These are phyloP conservation scores for Hypotaenidia philippensis DNA, from an alignment of 2,797 vertebrate genomes.

Conservation along the genomic window DNA sequence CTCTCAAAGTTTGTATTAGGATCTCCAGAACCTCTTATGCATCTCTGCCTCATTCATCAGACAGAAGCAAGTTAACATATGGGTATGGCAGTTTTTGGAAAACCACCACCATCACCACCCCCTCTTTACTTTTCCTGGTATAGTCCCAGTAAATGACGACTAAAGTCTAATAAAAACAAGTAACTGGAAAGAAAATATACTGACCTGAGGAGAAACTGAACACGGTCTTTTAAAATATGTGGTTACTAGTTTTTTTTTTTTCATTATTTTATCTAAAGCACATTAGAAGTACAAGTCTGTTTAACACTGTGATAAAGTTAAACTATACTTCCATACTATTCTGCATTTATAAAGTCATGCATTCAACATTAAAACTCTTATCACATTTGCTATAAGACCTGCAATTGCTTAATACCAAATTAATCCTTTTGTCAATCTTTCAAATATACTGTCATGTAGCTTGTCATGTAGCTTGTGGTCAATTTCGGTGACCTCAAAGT, in stretches of 20 bases:
- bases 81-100: rapidly evolving
- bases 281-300: neutral
- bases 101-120: neutral
- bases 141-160: neutral
- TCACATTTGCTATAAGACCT: neutral
- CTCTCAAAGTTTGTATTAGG: neutral
- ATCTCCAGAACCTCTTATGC: neutral
- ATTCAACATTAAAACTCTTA: neutral
- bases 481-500: neutral
- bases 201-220: neutral
- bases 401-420: neutral
- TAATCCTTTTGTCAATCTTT: neutral
- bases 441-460: neutral
- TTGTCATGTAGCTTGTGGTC: neutral
- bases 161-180: neutral
- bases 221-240: rapidly evolving
- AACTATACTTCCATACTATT: neutral
- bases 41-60: neutral
- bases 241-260: neutral
- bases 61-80: neutral
- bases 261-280: neutral
- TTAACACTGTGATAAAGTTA: neutral
- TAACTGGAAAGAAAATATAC: neutral
- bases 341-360: neutral
- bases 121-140: neutral